Evolutionary conservation across 1,140 invertebrate species (phyloP).

Genomic region (Camponotus vicinus): DNA sequence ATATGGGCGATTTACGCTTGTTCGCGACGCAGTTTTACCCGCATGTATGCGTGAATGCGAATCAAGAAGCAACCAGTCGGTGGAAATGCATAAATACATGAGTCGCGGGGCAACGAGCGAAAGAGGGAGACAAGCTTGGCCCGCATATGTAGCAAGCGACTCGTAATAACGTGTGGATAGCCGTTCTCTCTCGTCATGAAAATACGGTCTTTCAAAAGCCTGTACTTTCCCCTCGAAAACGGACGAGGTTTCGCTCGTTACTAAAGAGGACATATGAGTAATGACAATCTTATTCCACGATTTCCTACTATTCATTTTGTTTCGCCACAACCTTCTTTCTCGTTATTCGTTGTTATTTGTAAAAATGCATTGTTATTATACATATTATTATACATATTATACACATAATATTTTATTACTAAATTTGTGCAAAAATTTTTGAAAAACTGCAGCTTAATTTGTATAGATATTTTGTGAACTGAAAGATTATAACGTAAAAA

Average conservation of each 20-base stretch:
- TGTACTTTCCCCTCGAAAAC: constrained; percentile 76
- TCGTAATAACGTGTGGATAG: constrained; percentile 82
- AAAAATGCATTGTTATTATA: background rate
- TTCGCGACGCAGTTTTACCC: constrained; percentile 14
- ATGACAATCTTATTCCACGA: constrained; percentile 61
- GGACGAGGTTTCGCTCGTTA: constrained; percentile 40
- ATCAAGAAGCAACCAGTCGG: constrained; percentile 75
- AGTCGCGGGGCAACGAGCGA: constrained; percentile 79
- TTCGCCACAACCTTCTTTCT: background rate
- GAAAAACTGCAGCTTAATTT: constrained; percentile 4
- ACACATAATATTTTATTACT: background rate
- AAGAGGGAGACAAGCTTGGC: constrained; percentile 75
- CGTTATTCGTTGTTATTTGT: constrained; percentile 4
- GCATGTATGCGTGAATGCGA: constrained; percentile 65
- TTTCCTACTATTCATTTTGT: constrained; percentile 21
- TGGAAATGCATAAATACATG: constrained; percentile 86
- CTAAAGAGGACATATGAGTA: constrained; percentile 57
- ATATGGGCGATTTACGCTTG: constrained; percentile 31
- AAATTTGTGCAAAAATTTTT: background rate
- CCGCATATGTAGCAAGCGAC: constrained; percentile 80
- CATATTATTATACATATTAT: too few relatives aligned
- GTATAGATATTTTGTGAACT: background rate
- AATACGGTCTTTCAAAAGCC: constrained; percentile 81
- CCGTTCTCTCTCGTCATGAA: constrained; percentile 74
- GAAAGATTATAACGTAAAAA: background rate